Conservation (phyloP, 2,113 vertebrate genomes). For the Muscicapa adusta region DNA sequence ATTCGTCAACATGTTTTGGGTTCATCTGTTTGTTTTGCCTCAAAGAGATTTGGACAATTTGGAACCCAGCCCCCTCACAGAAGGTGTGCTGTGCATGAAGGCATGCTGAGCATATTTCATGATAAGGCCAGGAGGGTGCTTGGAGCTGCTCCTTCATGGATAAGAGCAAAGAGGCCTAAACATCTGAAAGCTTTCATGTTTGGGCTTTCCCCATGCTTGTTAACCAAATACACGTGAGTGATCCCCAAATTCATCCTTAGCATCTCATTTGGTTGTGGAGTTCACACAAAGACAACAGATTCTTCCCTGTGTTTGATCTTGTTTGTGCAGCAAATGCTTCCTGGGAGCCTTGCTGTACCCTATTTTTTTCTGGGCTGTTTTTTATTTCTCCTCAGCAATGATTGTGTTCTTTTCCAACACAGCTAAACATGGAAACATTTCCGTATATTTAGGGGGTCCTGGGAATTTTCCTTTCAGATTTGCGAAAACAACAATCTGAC, state of each 20-base stretch:
- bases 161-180: background rate
- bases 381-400: background rate
- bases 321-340: background rate
- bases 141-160: background rate
- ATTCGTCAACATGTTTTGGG: background rate
- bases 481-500: conserved; percentile 66
- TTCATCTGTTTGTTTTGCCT: background rate
- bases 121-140: background rate
- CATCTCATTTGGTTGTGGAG: background rate
- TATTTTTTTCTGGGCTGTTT: background rate
- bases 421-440: conserved; percentile 48
- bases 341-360: background rate
- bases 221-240: background rate
- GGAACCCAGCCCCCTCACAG: accelerated
- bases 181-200: background rate
- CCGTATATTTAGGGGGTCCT: conserved; percentile 35
- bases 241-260: background rate
- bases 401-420: conserved; percentile 44
- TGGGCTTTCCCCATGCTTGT: background rate
- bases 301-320: background rate
- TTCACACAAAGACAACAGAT: background rate
- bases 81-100: background rate
- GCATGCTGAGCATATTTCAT: accelerated
- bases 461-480: conserved; percentile 68
- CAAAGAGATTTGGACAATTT: background rate